Base-by-base conservation (phyloP, 1,140 invertebrate genomes). In the Diuraphis noxia region DNA sequence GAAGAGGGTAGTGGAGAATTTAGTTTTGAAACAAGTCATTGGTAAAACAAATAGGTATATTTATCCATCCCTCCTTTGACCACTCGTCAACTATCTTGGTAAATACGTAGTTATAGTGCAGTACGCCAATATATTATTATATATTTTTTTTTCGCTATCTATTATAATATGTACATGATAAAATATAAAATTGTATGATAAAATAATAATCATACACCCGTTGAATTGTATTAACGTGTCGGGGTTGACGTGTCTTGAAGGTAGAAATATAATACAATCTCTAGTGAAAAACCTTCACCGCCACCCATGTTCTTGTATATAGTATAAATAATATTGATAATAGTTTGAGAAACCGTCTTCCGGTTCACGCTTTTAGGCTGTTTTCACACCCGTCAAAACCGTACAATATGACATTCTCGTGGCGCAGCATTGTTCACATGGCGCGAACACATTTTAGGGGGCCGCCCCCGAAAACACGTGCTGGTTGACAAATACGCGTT, bases 401-500 rank as follows among this genome's bases (percentile, higher is more conserved):
- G 34, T n/a, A 46, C 23, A 6, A 21, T n/a, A 84, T 49, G 19
- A 86, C 43, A 25, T 86, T 34, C 43, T 52, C 43, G 85, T 38
- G 56, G 56, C 23, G 23, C n/a, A 85, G 23, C n/a, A 85, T 85
- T 85, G 85, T 86, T 86, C 85, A 86, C 85, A 86, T n/a, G n/a
- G n/a, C 85, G 85, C 84, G 43, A 46, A 46, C 84, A 36, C 43
- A 34, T 46, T 86, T 86, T 17, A 25, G 36, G 43, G 85, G 85
- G 36, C 85, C 34, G 43, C 36, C 19, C n/a, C 43, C 23, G 30
- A 86, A 86, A 49, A 86, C 85, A 86, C 85, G 85, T 86, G 85
- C 85, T 49, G 85, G 85, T 52, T 86, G 85, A 86, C 85, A 86
- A 86, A 86, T 38, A 38, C 46, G 34, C 85, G 85, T 86, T 86